These are phyloP conservation scores for Xanthostigma xanthostigma DNA, from an alignment of 2,888 invertebrate genomes.

Conservation along the genomic window DNA sequence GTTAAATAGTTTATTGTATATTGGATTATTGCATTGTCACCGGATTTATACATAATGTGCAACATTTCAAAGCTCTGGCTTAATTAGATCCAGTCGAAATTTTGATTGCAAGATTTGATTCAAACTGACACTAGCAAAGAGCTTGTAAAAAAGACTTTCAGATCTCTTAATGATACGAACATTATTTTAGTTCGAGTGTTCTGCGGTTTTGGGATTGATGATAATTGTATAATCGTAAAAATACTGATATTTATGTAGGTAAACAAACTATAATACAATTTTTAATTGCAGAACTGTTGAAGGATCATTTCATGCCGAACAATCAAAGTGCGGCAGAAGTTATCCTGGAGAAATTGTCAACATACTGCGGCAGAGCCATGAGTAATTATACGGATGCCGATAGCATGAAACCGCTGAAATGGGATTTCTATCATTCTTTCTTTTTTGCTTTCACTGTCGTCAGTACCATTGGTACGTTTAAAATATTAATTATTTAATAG, in stretches of 20 bases:
- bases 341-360: slow-evolving; percentile 44
- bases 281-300: slow-evolving; percentile 40
- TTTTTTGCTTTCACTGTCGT: slow-evolving; percentile 85
- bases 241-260: neutral
- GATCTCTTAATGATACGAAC: too few relatives aligned
- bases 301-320: slow-evolving; percentile 39
- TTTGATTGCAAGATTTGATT: too few relatives aligned
- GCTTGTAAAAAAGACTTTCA: too few relatives aligned
- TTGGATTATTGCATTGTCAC: too few relatives aligned
- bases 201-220: neutral
- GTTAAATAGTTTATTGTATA: too few relatives aligned
- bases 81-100: too few relatives aligned
- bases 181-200: too few relatives aligned
- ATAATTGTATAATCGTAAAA: neutral
- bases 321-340: slow-evolving; percentile 37
- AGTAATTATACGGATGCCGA: slow-evolving; percentile 43
- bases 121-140: too few relatives aligned
- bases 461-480: slow-evolving; percentile 67
- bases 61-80: too few relatives aligned
- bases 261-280: neutral
- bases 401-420: slow-evolving; percentile 44
- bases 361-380: slow-evolving; percentile 63
- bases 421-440: slow-evolving; percentile 85
- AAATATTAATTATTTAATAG: too few relatives aligned
- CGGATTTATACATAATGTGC: too few relatives aligned